Base-by-base conservation (phyloP, 2,888 invertebrate species). In the Chloroclysta siterata region DNA sequence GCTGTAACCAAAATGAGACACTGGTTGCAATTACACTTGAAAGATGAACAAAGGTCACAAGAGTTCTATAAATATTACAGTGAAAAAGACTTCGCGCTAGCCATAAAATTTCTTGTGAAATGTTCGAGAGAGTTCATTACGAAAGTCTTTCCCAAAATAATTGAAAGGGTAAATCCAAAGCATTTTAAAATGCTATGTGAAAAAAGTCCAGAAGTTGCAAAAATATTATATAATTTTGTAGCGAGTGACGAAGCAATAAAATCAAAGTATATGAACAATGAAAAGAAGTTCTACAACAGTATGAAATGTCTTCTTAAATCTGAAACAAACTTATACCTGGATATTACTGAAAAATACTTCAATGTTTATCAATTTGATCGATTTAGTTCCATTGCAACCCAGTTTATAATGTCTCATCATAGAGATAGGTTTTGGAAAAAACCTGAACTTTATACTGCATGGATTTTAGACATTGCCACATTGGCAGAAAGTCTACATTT, bases 1-100 rank as follows among this genome's bases (percentile, higher is more conserved):
- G 89, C 88, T 15, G 54, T 65, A 41, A 61, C 41, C 2, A 65
- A 74, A 78, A 78, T 85, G 78, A 85, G 79, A 61, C 80, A 85
- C 44, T 86, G 82, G 81, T 67, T 88, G 41, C 75, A 81, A 46
- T 77, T 67, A 17, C 47, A 60, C 8, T 28, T 69, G 13, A 71
- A 70, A 64, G 60, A 66, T 47, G 63, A 63, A 17, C 14, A 47
- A 8, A 72, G 73, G 52, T 70, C 63, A 46, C 57, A 69, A 29
- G 64, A 61, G 7, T 78, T 78, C 54, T 78, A 75, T 55, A 22
- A 63, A 10, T 72, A 69, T 63, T 75, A 77, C 41, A 60, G 44
- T 7, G 56, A 66, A 0, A 67, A 22, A 28, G 57, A 73, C 13
- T 70, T 64, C 47, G 36, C 70, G 13, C 22, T 68, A n/a, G 71